Percentiles rank a stretch among this genome's conserved stretches.
Evolutionary conservation across 35 echinoderm and acorn worm species (phyloP).

Genomic region (Eucidaris tribuloides): DNA sequence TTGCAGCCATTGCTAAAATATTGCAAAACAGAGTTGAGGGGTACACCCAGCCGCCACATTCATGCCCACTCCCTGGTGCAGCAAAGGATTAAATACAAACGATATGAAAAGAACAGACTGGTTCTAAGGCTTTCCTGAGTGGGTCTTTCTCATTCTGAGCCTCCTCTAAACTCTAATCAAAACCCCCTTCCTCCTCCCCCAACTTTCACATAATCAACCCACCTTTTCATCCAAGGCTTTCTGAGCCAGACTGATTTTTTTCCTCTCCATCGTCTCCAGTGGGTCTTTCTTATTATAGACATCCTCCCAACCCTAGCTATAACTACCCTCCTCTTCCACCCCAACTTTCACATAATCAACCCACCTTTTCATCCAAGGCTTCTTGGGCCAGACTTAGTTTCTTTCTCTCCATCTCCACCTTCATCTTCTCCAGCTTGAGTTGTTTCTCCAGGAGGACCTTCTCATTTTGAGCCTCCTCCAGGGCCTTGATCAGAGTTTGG

Average conservation of each 20-base stretch:
- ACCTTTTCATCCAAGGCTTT: conserved; percentile 93
- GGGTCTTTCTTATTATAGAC: no score
- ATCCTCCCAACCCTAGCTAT: no score
- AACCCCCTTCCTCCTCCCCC: neutral
- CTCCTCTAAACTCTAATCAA: neutral
- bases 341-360: no score
- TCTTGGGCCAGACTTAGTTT: conserved; percentile 72
- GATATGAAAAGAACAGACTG: no score
- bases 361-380: conserved; percentile 92
- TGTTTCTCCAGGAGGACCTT: conserved; percentile 83
- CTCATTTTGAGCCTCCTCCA: conserved; percentile 79
- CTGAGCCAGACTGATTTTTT: conserved; percentile 64
- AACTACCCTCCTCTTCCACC: no score
- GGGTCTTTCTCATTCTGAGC: neutral
- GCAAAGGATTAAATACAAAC: no score
- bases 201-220: neutral
- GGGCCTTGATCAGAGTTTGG: conserved; percentile 69
- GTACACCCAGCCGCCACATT: no score
- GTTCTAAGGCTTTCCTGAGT: no score
- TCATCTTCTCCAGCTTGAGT: conserved; percentile 71
- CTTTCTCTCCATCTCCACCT: conserved; percentile 76
- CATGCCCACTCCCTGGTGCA: no score
- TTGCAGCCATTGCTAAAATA: no score
- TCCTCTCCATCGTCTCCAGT: conserved; percentile 70
- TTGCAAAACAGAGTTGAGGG: no score